Evolutionary conservation across 2,113 vertebrate genomes (phyloP).

Genomic region (Petrocephalus zakoni): DNA sequence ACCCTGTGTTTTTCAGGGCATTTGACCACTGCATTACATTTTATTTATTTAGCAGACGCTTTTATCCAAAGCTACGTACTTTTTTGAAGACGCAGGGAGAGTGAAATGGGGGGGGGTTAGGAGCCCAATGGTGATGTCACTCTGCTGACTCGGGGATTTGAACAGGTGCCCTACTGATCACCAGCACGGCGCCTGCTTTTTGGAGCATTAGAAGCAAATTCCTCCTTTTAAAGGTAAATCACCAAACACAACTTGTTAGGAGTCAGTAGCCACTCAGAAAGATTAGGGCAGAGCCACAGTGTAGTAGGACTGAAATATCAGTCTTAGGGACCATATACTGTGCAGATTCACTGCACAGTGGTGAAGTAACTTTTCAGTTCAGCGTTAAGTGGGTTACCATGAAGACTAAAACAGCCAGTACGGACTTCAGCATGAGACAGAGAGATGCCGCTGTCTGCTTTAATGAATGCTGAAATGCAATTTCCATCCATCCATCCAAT

Average conservation of each 20-base stretch:
- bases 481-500: no score
- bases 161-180: neutral
- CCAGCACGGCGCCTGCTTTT: neutral
- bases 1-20: neutral
- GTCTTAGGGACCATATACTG: neutral
- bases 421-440: neutral
- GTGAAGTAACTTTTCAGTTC: neutral
- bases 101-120: neutral
- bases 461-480: neutral
- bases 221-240: neutral
- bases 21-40: neutral
- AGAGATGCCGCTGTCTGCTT: neutral
- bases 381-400: neutral
- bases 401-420: neutral
- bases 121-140: neutral
- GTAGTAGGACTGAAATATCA: slow-evolving; percentile 35
- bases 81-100: neutral
- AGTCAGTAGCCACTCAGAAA: slow-evolving; percentile 47
- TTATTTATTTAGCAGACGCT: neutral
- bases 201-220: neutral
- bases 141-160: neutral
- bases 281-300: slow-evolving; percentile 52
- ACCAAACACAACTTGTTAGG: slow-evolving; percentile 40
- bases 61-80: neutral
- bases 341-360: neutral